phyloP scores from a whole-genome alignment of 2,113 vertebrate species.

The Formicarius rufipectus region DNA sequence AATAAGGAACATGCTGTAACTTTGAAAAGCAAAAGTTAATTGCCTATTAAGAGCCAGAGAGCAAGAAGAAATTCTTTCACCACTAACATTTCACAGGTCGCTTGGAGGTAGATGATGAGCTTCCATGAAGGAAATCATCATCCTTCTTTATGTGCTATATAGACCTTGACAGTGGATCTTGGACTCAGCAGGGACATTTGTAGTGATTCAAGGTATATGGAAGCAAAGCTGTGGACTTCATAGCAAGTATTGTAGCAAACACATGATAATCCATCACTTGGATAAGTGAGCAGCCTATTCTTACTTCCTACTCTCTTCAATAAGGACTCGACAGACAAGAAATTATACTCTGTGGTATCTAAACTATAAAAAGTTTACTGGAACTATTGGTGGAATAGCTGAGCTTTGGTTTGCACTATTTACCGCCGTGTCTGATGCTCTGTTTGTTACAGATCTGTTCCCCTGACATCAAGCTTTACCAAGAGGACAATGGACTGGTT shows the following conservation, averaged over 20 bases:
- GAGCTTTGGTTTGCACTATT: not conserved
- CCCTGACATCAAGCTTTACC: not conserved
- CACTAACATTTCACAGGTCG: not conserved
- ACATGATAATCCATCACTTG: not conserved
- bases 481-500: not conserved
- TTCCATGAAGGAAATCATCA: not conserved
- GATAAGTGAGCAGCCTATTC: not conserved
- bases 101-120: not conserved
- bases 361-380: not conserved
- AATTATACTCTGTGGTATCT: not conserved
- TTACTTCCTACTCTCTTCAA: not conserved
- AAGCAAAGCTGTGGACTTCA: not conserved
- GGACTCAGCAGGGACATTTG: not conserved
- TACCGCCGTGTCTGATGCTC: not conserved
- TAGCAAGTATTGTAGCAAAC: not conserved
- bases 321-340: not conserved
- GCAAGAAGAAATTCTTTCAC: not conserved
- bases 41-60: not conserved
- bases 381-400: not conserved
- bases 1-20: not conserved
- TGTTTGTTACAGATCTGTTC: not conserved
- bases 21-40: not conserved
- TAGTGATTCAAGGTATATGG: not conserved
- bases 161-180: not conserved
- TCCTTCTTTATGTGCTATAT: not conserved